Percentiles rank a stretch among this genome's conserved stretches.
Conservation (phyloP, 2,888 invertebrate species). For the Dicyrtomina minuta region DNA sequence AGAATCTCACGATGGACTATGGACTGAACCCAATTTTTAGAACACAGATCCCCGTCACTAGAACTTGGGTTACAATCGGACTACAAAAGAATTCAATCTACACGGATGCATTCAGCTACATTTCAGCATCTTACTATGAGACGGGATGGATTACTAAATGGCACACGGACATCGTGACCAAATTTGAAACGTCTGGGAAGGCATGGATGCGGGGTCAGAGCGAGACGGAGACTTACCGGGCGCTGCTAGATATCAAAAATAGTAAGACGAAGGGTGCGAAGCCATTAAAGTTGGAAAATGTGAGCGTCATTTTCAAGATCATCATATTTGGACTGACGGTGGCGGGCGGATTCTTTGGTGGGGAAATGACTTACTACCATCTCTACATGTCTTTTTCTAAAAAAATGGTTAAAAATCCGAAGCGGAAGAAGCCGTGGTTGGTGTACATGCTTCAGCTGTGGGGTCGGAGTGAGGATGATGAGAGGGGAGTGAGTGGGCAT, state of each 20-base stretch:
- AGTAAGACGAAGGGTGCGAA: neutral
- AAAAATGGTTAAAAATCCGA: no score
- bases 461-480: no score
- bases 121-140: conserved; percentile 20
- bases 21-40: conserved; percentile 6
- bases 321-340: neutral
- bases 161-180: conserved; percentile 12
- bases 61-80: conserved; percentile 31
- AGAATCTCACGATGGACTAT: conserved; percentile 18
- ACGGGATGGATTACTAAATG: conserved; percentile 28
- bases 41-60: conserved; percentile 3
- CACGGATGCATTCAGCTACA: conserved; percentile 25
- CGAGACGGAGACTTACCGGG: neutral
- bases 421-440: no score
- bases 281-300: neutral
- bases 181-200: conserved; percentile 1
- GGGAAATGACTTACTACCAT: no score
- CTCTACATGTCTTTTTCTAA: no score
- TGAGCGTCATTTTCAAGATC: neutral
- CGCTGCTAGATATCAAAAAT: neutral
- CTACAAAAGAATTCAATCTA: conserved; percentile 33
- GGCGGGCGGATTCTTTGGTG: neutral
- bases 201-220: conserved; percentile 12
- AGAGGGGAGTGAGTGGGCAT: no score
- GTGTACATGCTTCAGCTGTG: no score